These are phyloP conservation scores for Tetranychus urticae DNA, from an alignment of 1,140 invertebrate species.

Conservation along the genomic window DNA sequence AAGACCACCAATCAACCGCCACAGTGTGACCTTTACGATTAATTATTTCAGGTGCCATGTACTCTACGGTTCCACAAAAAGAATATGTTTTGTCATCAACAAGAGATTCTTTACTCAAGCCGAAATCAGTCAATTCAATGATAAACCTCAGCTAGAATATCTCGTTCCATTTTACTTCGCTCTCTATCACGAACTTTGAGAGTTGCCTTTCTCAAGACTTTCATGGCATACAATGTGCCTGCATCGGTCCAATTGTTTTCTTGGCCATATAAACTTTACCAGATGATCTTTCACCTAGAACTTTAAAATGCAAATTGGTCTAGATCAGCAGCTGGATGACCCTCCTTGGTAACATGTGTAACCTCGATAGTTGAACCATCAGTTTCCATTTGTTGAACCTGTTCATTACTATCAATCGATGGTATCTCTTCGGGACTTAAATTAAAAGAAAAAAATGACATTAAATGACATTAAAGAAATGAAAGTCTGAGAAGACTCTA, in stretches of 20 bases:
- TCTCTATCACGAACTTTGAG: slow-evolving; percentile 85
- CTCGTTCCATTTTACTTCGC: slow-evolving; percentile 89
- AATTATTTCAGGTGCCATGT: slow-evolving; percentile 94
- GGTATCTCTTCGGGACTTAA: too few relatives aligned
- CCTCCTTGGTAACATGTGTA: slow-evolving; percentile 63
- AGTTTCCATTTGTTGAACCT: background rate
- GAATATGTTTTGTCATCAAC: slow-evolving; percentile 72
- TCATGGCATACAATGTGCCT: slow-evolving; percentile 95
- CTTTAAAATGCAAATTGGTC: slow-evolving; percentile 93
- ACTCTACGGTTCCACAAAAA: slow-evolving; percentile 88
- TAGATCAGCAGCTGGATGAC: slow-evolving; percentile 73
- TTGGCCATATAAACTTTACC: slow-evolving; percentile 92
- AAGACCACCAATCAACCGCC: slow-evolving; percentile 4
- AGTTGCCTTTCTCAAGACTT: slow-evolving; percentile 93
- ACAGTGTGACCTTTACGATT: slow-evolving; percentile 81
- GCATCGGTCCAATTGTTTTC: slow-evolving; percentile 76
- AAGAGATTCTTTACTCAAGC: slow-evolving; percentile 80
- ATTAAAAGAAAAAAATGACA: too few relatives aligned
- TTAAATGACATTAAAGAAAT: too few relatives aligned
- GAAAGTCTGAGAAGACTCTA: too few relatives aligned
- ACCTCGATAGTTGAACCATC: slow-evolving; percentile 30
- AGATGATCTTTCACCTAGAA: slow-evolving; percentile 90
- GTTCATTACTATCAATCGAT: too few relatives aligned
- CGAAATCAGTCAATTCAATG: slow-evolving; percentile 98
- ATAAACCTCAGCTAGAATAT: slow-evolving; percentile 90